These are phyloP conservation scores for Harpagoxenus sublaevis DNA, from an alignment of 2,888 invertebrate species.

Conservation along the genomic window DNA sequence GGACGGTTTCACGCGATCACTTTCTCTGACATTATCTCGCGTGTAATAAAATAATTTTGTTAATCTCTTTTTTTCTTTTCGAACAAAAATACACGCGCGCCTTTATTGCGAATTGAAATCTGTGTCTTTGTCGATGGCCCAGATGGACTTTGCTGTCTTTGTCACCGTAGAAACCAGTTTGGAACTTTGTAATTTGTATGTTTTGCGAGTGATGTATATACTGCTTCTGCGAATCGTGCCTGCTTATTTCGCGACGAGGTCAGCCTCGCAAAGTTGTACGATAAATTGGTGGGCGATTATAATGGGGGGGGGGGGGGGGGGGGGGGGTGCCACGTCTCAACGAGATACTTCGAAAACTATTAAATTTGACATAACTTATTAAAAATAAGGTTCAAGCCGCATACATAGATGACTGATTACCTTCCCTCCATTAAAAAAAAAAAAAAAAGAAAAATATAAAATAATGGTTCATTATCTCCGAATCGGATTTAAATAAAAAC, in stretches of 20 bases:
- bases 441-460: neutral
- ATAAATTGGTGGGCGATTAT: constrained; percentile 19
- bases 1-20: constrained; percentile 40
- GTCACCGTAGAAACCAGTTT: constrained; percentile 48
- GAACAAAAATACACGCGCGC: neutral
- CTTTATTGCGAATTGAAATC: constrained; percentile 19
- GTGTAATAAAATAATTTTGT: neutral
- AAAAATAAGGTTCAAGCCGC: neutral
- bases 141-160: constrained; percentile 27
- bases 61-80: neutral
- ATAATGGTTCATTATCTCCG: neutral
- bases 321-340: neutral
- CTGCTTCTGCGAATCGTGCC: constrained; percentile 42
- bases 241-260: constrained; percentile 43
- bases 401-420: neutral
- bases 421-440: neutral
- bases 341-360: neutral
- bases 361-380: neutral
- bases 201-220: constrained; percentile 45
- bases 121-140: constrained; percentile 4
- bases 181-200: constrained; percentile 36
- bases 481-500: neutral
- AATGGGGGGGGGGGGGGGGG: neutral
- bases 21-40: neutral
- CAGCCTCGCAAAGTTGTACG: constrained; percentile 3